Base-by-base conservation (phyloP, 30 jellyfish, hydroid and myxozoan species). In the Pelagia noctiluca region DNA sequence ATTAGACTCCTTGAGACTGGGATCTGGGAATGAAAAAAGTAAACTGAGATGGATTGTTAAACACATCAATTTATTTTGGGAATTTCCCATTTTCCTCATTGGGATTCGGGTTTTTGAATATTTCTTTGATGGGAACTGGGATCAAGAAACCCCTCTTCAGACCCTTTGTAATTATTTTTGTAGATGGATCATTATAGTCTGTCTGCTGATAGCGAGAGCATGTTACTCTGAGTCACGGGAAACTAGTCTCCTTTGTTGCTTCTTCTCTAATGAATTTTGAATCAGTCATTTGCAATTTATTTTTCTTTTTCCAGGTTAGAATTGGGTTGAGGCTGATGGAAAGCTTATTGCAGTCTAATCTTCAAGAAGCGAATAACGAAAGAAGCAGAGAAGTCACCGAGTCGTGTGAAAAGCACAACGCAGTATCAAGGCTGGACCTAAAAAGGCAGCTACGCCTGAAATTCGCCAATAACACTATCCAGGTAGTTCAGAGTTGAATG, bases 251-350 rank as follows among this genome's bases (percentile, higher is more conserved):
- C n/a, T n/a, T n/a, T n/a, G n/a, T n/a, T 62, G 13, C 16, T 2
- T 61, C 28, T 16, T 21, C 10, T 2, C 22, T 13, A 28, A 61
- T 19, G 2, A 0, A 63, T 24, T 35, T 2, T 69, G 82, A 33
- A n/a, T 5, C 29, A 13, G 11, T 11, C 10, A 2, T 0, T 61
- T 32, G 25, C 31, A 5, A 1, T 42, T 0, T 1, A 28, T n/a
- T 22, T 71, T 42, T 5, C 22, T 0, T 71, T 71, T 1, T 21
- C 46, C 46, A 81, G 91, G 76, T 81, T 11, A 81, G 67, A 34
- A 54, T 81, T 65, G 91, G 84, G 18, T 46, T 81, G 70, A 69
- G 35, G 0, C 61, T 81, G 46, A 64, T 84, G n/a, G 84, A 31
- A 13, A 37, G 62, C 16, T 22, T 81, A 31, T 50, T 67, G 18